These are phyloP conservation scores for Orycteropus afer DNA, from an alignment of 2,113 vertebrate species.

Conservation along the genomic window DNA sequence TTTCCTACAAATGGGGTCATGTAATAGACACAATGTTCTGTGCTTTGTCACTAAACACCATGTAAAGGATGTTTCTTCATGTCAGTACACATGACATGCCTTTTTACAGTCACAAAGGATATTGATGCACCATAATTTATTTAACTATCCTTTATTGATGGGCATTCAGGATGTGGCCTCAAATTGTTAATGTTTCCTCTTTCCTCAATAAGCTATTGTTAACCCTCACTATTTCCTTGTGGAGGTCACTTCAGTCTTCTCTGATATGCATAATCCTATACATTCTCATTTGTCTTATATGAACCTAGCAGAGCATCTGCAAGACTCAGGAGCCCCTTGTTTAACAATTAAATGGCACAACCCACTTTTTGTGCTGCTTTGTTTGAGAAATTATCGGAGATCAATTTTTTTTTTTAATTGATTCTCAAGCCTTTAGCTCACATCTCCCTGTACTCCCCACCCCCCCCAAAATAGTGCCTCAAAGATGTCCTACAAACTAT, in stretches of 20 bases:
- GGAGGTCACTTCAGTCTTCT: neutral
- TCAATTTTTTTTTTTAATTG: constrained; percentile 10
- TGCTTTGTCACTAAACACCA: constrained; percentile 1
- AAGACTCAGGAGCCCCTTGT: neutral
- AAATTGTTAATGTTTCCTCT: constrained; percentile 48
- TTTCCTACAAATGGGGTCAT: constrained; percentile 42
- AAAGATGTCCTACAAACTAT: neutral
- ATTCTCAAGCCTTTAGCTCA: neutral
- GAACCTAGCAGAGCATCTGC: neutral
- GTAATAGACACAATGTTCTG: constrained; percentile 28
- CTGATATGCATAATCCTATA: neutral
- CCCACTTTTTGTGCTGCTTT: neutral
- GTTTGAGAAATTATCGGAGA: neutral
- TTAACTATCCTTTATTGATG: constrained; percentile 29
- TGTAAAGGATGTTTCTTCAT: neutral
- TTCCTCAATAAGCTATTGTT: constrained; percentile 35
- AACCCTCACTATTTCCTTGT: constrained; percentile 13
- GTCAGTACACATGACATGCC: neutral
- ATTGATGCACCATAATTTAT: neutral
- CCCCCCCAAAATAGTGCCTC: neutral
- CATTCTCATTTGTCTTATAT: neutral
- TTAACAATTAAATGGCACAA: neutral
- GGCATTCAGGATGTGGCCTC: constrained; percentile 35
- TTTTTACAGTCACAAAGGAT: neutral
- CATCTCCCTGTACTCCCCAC: neutral